Percentiles rank a stretch among this genome's conserved stretches.
Evolutionary conservation across 2,797 vertebrate genomes (phyloP).

Genomic region (Antennarius maculatus): DNA sequence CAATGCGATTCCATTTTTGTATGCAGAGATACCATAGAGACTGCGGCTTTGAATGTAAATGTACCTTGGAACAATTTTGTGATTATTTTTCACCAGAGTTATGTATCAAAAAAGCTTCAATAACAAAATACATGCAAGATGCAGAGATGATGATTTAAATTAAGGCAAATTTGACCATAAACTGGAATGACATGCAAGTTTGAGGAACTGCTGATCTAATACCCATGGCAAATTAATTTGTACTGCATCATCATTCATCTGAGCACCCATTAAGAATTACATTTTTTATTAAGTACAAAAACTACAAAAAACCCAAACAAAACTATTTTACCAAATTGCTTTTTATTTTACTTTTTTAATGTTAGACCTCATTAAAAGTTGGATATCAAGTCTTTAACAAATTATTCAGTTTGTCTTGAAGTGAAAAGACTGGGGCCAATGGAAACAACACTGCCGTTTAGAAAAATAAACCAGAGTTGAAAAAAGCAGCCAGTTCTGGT

Average conservation of each 20-base stretch:
- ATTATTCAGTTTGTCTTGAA: background rate
- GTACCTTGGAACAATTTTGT: background rate
- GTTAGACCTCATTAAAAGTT: background rate
- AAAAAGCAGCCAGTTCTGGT: slow-evolving; percentile 7
- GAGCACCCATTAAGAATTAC: background rate
- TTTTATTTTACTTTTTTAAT: background rate
- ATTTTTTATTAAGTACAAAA: too few relatives aligned
- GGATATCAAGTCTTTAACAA: background rate
- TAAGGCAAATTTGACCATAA: background rate
- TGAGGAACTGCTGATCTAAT: background rate
- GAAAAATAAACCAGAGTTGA: background rate
- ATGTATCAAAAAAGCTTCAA: too few relatives aligned
- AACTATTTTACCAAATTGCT: too few relatives aligned
- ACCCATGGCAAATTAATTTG: background rate
- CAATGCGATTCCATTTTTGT: background rate
- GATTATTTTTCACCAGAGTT: background rate
- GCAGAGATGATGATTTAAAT: background rate
- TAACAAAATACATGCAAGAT: background rate
- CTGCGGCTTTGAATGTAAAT: background rate
- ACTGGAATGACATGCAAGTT: too few relatives aligned
- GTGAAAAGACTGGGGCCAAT: background rate
- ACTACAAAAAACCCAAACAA: too few relatives aligned
- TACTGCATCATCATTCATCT: background rate
- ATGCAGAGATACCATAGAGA: background rate
- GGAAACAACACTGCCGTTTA: background rate